Evolutionary conservation across 1,140 invertebrate genomes (phyloP).

Genomic region (Dermatophagoides farinae): DNA sequence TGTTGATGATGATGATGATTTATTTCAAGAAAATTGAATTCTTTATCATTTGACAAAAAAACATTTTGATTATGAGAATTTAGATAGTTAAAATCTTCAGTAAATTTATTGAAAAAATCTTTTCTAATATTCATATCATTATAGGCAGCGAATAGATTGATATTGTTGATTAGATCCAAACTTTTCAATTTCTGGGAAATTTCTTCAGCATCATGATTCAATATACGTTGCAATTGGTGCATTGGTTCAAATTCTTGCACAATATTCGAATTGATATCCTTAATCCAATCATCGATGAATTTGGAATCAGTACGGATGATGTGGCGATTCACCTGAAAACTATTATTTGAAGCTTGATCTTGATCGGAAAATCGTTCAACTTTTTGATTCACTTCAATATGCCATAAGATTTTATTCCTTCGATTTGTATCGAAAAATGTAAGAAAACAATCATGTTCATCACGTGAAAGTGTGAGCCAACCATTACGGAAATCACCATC

Average conservation of each 20-base stretch:
- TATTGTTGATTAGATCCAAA: neutral
- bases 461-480: neutral
- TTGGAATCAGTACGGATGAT: neutral
- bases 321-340: neutral
- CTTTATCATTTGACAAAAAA: too few species aligned
- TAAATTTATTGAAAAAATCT: neutral
- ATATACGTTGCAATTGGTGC: neutral
- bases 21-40: neutral
- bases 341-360: neutral
- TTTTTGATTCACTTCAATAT: constrained; percentile 2
- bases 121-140: neutral
- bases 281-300: constrained; percentile 1
- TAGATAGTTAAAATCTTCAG: too few species aligned
- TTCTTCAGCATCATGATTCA: neutral
- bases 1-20: too few species aligned
- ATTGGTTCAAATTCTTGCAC: neutral
- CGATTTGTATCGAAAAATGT: neutral
- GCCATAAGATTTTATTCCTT: constrained; percentile 3
- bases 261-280: constrained; percentile 11
- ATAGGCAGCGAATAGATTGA: constrained; percentile 2
- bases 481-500: neutral
- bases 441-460: neutral
- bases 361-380: neutral
- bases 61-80: too few species aligned
- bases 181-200: neutral